These are phyloP conservation scores for Lasiurus borealis DNA, from an alignment of 2,113 vertebrate species.

Conservation along the genomic window DNA sequence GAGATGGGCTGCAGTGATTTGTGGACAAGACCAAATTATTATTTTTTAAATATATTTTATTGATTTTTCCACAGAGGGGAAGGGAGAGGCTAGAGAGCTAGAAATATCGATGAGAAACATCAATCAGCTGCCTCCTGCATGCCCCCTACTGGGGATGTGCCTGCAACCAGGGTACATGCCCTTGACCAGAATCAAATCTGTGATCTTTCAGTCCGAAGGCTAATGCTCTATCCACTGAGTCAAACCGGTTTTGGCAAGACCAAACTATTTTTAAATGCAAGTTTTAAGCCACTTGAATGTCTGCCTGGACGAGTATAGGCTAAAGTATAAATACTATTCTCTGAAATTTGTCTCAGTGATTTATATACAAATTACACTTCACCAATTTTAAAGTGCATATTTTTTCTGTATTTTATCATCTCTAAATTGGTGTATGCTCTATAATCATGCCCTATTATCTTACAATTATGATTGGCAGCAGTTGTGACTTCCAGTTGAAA, in stretches of 20 bases:
- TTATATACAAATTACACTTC: neutral
- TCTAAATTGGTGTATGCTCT: slow-evolving; percentile 19
- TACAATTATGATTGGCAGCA: neutral
- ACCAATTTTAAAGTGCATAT: slow-evolving; percentile 1
- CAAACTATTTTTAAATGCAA: neutral
- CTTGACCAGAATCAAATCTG: no score
- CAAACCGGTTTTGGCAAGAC: neutral
- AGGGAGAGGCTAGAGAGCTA: no score
- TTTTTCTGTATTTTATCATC: neutral
- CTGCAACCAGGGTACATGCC: no score
- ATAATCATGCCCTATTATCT: neutral
- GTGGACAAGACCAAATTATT: neutral
- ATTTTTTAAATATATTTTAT: no score
- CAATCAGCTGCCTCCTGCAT: no score
- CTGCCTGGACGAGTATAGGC: neutral
- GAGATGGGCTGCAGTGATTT: neutral
- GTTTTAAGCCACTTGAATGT: neutral
- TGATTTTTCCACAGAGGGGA: no score
- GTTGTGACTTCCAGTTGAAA: neutral
- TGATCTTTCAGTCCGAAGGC: no score
- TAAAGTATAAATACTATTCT: neutral
- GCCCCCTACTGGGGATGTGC: no score
- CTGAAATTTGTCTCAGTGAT: slow-evolving; percentile 35
- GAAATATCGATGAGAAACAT: no score
- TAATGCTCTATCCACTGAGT: no score